These are phyloP conservation scores for Buathra laborator DNA, from an alignment of 2,888 invertebrate genomes.

Conservation along the genomic window DNA sequence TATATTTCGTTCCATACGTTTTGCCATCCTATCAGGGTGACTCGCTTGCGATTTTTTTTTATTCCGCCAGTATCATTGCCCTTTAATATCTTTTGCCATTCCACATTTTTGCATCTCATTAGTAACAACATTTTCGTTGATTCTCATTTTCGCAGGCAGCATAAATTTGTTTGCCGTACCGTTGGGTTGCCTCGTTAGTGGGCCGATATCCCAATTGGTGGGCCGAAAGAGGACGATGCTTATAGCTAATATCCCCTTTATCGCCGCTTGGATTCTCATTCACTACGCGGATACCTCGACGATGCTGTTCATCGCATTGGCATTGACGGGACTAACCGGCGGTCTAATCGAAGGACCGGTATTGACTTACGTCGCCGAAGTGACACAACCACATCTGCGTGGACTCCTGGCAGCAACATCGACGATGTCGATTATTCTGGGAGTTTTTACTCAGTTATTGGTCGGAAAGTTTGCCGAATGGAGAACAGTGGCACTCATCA, in stretches of 20 bases:
- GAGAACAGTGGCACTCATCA: slow-evolving; percentile 90
- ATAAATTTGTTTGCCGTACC: slow-evolving; percentile 93
- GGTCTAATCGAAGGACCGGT: slow-evolving; percentile 94
- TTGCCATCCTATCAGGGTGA: no score
- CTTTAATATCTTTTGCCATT: no score
- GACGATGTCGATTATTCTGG: slow-evolving; percentile 91
- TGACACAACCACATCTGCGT: slow-evolving; percentile 92
- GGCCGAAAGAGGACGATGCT: slow-evolving; percentile 91
- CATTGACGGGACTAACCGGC: slow-evolving; percentile 91
- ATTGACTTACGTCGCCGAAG: slow-evolving; percentile 93
- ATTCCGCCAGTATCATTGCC: no score
- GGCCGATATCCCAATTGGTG: slow-evolving; percentile 89
- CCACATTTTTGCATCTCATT: neutral
- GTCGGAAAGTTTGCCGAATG: slow-evolving; percentile 90
- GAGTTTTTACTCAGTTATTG: slow-evolving; percentile 91
- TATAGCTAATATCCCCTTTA: slow-evolving; percentile 87
- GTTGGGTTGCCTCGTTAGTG: slow-evolving; percentile 91
- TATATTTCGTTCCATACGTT: no score
- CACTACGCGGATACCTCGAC: slow-evolving; percentile 88
- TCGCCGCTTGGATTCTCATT: slow-evolving; percentile 91
- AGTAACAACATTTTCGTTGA: neutral
- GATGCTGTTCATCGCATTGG: slow-evolving; percentile 90
- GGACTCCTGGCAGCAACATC: slow-evolving; percentile 92
- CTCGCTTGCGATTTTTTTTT: no score
- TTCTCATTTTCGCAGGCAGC: slow-evolving; percentile 87